Evolutionary conservation across 2,888 invertebrate species (phyloP).

Genomic region (Eupsilia transversa): DNA sequence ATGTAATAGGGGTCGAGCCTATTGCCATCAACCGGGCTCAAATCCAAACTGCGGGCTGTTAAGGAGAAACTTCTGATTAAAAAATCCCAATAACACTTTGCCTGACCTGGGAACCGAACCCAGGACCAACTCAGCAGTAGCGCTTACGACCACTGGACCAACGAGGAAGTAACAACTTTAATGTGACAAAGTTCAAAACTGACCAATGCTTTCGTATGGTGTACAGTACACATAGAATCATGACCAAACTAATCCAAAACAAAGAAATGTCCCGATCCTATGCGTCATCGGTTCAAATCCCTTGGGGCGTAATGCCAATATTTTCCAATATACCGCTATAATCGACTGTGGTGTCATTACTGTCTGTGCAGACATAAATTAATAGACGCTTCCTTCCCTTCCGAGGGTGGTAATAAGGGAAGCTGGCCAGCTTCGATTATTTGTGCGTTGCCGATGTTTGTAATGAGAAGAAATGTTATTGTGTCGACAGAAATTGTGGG

Average conservation of each 20-base stretch:
- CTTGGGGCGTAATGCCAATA: conserved; percentile 79
- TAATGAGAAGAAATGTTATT: conserved; percentile 38
- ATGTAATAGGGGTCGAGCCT: too few relatives aligned
- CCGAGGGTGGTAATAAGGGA: conserved; percentile 59
- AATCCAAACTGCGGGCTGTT: too few relatives aligned
- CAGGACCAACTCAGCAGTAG: too few relatives aligned
- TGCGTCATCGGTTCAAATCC: conserved; percentile 54
- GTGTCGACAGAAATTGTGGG: background rate
- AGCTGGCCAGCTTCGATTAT: conserved; percentile 65
- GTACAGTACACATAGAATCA: background rate
- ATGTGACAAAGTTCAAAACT: background rate
- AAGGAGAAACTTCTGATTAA: too few relatives aligned
- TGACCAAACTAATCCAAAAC: conserved; percentile 3
- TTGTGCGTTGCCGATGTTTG: conserved; percentile 31
- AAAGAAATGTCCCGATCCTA: background rate
- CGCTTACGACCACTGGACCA: too few relatives aligned
- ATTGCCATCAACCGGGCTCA: too few relatives aligned
- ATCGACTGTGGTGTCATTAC: conserved; percentile 87
- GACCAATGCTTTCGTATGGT: background rate
- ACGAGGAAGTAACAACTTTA: too few relatives aligned
- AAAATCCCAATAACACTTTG: too few relatives aligned
- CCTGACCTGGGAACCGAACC: too few relatives aligned
- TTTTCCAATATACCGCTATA: conserved; percentile 88
- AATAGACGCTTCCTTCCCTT: conserved; percentile 80
- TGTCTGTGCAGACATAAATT: conserved; percentile 88